A percentile compares a stretch with the other conserved stretches of the same genome.
Conservation (phyloP, 2,797 vertebrate species). For the Chaunax sp. region DNA sequence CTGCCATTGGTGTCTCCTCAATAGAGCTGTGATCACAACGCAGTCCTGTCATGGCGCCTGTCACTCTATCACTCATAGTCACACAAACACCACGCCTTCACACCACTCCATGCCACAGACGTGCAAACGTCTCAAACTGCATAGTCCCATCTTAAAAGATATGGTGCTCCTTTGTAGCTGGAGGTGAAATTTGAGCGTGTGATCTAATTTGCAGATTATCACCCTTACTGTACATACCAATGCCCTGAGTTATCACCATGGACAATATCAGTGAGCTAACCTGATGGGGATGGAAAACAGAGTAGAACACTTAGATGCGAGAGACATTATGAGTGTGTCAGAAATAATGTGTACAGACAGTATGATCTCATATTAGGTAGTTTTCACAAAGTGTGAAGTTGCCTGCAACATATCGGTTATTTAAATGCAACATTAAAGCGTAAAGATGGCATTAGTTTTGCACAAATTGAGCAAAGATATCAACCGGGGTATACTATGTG, state of each 20-base stretch:
- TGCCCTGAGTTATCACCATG: constrained; percentile 27
- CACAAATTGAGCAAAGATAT: constrained; percentile 49
- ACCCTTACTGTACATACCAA: constrained; percentile 10
- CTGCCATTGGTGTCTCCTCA: constrained; percentile 67
- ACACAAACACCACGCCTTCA: constrained; percentile 35
- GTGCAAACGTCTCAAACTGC: constrained; percentile 29
- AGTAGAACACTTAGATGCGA: constrained; percentile 20
- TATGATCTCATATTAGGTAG: constrained; percentile 27
- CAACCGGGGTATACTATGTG: constrained; percentile 31
- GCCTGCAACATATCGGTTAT: constrained; percentile 31
- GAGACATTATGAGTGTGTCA: constrained; percentile 21
- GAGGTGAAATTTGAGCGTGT: constrained; percentile 31
- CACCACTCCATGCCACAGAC: constrained; percentile 36
- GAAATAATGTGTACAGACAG: constrained; percentile 15
- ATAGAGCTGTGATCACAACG: constrained; percentile 77
- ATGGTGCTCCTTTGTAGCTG: constrained; percentile 33
- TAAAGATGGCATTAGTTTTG: constrained; percentile 56
- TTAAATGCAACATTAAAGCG: constrained; percentile 58
- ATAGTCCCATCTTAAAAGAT: constrained; percentile 40
- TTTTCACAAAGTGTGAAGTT: constrained; percentile 45
- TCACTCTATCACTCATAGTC: constrained; percentile 73
- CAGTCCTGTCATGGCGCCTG: constrained; percentile 78
- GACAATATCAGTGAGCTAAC: constrained; percentile 24
- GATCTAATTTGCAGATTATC: constrained; percentile 3
- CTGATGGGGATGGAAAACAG: constrained; percentile 36